Evolutionary conservation across 2,113 vertebrate species (phyloP), one percentile per base, ranked within the genome.

Genomic region (Pomatostomus ruficeps): DNA sequence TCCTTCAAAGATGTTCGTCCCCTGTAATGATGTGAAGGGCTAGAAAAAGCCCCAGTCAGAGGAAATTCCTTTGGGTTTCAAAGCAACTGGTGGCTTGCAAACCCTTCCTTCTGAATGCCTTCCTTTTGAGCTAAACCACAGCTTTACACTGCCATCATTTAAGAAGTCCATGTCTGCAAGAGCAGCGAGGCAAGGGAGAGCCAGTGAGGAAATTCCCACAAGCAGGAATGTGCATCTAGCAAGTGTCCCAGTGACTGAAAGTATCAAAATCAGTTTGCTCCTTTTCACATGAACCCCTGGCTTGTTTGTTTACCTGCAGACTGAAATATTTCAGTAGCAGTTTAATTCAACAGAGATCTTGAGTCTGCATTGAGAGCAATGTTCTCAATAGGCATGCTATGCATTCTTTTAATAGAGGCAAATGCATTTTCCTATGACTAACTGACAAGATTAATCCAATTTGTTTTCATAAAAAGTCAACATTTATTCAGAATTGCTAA

Each of bases 391-490:
- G 82, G 88, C 61, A 93, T 2, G 52, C 80, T 73, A 75, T 7
- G 35, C 35, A 61, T 67, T 83, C 83, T 76, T 91, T 94, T 74
- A 91, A 95, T 96, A 94, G 94, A 95, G 85, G 91, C 70, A 96
- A 96, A 97, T 95, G 79, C 38, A 40, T 73, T 96, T 94, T 88
- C 67, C 78, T 92, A n/a, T 91, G 70, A 95, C 72, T 96, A 96
- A 93, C 36, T 91, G 92, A 89, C 20, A 8, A 91, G 78, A 91
- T 95, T 95, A 96, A 97, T 93, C 89, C 82, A 88, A 96, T 97
- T 96, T 97, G 91, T 96, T 93, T 88, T 95, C 87, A 93, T 73
- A 88, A 84, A 88, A 85, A 80, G 59, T 67, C 73, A 93, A 25
- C 55, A 62, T 51, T 92, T 91, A 82, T 77, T 77, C 79, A 87